These are phyloP conservation scores for Oophaga pumilio DNA, from an alignment of 2,113 vertebrate species.

Conservation along the genomic window DNA sequence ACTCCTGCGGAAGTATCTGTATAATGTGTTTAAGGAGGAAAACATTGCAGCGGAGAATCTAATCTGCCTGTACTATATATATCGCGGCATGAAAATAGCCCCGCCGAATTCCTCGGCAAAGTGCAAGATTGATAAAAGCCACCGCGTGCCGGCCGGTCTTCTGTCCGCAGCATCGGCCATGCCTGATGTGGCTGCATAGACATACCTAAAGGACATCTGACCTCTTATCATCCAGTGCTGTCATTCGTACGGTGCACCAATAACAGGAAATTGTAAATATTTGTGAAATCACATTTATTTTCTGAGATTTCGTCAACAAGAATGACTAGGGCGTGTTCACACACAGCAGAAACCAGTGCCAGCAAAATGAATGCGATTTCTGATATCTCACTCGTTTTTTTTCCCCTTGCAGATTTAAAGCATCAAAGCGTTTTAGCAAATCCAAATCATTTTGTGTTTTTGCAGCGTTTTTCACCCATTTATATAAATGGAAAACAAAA, in stretches of 20 bases:
- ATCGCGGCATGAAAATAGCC: slow-evolving; percentile 38
- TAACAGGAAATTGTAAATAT: too few relatives aligned
- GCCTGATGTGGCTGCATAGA: background rate
- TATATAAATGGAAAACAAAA: too few relatives aligned
- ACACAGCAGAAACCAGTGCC: too few relatives aligned
- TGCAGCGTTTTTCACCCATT: too few relatives aligned
- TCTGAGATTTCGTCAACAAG: background rate
- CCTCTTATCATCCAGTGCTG: background rate
- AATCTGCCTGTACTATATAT: slow-evolving; percentile 54
- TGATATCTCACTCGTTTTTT: too few relatives aligned
- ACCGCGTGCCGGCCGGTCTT: background rate
- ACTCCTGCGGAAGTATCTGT: slow-evolving; percentile 23
- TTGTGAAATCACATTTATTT: background rate
- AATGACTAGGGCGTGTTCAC: too few relatives aligned
- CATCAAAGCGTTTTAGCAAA: too few relatives aligned
- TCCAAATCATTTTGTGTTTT: too few relatives aligned
- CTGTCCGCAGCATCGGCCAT: background rate
- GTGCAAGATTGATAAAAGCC: slow-evolving; percentile 41
- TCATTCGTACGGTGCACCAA: background rate
- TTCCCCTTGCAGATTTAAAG: too few relatives aligned
- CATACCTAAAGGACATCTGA: background rate
- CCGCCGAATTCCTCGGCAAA: slow-evolving; percentile 37
- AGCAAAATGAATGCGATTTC: too few relatives aligned
- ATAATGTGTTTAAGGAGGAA: slow-evolving; percentile 41
- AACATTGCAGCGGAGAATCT: slow-evolving; percentile 39